Percentiles rank a stretch among this genome's conserved stretches.
phyloP scores from a whole-genome alignment of 2,797 vertebrate species.

The Myioborus melanocephalus region DNA sequence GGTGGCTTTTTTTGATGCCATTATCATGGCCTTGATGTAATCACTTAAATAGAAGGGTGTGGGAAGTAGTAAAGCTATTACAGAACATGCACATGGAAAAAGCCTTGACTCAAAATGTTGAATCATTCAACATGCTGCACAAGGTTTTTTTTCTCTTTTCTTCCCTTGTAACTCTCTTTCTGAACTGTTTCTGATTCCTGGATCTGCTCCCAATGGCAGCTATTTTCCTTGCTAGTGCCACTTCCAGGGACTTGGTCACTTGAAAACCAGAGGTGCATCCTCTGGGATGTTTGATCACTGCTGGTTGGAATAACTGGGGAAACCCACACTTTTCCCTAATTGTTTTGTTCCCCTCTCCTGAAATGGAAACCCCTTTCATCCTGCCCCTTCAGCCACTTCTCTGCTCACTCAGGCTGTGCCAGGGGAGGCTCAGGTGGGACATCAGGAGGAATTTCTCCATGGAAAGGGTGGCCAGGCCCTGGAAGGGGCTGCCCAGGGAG shows the following conservation, averaged over 20 bases:
- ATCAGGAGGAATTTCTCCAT: not conserved
- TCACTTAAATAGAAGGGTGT: constrained; percentile 64
- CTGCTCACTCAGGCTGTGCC: not conserved
- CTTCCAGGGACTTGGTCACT: not conserved
- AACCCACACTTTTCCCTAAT: not conserved
- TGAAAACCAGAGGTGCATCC: not conserved
- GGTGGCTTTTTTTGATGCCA: constrained; percentile 50
- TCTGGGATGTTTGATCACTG: not conserved
- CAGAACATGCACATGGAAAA: constrained; percentile 59
- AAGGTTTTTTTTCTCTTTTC: not conserved
- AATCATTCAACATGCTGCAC: constrained; percentile 19
- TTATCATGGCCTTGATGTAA: constrained; percentile 66
- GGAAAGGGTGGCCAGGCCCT: not conserved
- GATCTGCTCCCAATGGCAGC: not conserved
- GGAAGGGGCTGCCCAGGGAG: not conserved
- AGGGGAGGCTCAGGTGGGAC: not conserved
- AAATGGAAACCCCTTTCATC: not conserved
- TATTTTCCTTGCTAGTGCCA: not conserved
- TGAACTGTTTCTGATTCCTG: not conserved
- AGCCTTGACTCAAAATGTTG: constrained; percentile 63
- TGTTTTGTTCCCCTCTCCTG: not conserved
- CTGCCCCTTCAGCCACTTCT: not conserved
- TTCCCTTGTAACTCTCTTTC: not conserved
- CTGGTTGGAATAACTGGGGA: not conserved
- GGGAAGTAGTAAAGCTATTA: constrained; percentile 65